phyloP scores from a whole-genome alignment of 2,797 vertebrate species.

The Erethizon dorsatum region DNA sequence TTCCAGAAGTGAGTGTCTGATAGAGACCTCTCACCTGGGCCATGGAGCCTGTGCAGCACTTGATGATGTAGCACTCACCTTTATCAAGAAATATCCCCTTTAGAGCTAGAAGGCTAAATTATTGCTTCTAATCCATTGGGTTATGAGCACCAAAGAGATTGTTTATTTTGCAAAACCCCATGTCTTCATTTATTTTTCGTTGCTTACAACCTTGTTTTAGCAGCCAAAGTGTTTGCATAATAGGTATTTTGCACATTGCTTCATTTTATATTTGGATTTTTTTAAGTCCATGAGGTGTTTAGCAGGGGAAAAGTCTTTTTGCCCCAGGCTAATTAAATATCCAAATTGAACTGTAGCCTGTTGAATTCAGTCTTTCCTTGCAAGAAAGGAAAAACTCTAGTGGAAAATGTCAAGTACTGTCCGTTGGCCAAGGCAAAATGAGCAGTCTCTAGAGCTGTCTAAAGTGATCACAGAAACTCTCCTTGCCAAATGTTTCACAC shows the following conservation, averaged over 20 bases:
- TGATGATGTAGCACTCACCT: neutral
- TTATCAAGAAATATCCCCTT: neutral
- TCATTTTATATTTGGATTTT: constrained; percentile 72
- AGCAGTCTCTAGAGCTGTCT: constrained; percentile 30
- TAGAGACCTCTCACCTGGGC: neutral
- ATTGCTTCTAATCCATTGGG: neutral
- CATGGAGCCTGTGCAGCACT: neutral
- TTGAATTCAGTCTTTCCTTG: constrained; percentile 54
- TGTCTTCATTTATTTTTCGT: constrained; percentile 53
- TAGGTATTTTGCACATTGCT: constrained; percentile 57
- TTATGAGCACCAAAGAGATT: constrained; percentile 1
- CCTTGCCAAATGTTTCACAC: constrained; percentile 49
- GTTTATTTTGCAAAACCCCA: constrained; percentile 40
- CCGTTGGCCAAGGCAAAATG: constrained; percentile 2
- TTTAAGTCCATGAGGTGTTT: constrained; percentile 45
- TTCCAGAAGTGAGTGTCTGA: neutral
- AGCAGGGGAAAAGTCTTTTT: constrained; percentile 43
- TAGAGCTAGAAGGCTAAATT: constrained; percentile 20
- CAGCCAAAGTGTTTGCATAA: constrained; percentile 68
- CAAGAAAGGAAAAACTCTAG: constrained; percentile 51
- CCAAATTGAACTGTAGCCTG: constrained; percentile 67
- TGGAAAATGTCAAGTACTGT: neutral
- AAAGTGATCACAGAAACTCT: constrained; percentile 52
- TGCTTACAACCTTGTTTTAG: constrained; percentile 32
- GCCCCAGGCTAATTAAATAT: constrained; percentile 44